Base-by-base conservation (phyloP, 2,888 invertebrate species). In the Helicoverpa assulta region DNA sequence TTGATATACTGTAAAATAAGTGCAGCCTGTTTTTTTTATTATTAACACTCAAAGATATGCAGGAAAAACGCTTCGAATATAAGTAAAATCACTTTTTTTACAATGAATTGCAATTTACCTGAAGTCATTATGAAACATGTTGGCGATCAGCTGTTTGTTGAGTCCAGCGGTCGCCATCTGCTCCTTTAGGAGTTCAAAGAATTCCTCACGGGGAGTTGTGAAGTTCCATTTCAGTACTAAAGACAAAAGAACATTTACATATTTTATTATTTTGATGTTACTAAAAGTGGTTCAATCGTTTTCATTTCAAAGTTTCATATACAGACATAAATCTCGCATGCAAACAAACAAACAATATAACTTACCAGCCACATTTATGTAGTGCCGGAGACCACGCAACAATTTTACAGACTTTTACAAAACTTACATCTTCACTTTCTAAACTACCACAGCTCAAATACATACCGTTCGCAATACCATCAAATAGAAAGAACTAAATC, bases 101-200 rank as follows among this genome's bases (percentile, higher is more conserved):
- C 26, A 12, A 12, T 52, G 2, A 43, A 16, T 43, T 43, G 10
- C 16, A 10, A 37, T 16, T 47, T 52, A 97, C 97, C 98, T 97
- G 89, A 98, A 99, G 94, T 99, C 99, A 72, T 97, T 96, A 91
- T 99, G 99, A 91, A 99, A 99, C 98, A 99, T 98, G 87, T 99
- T 98, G 0, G 97, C 96, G 88, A 99, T 97, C 5, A 99, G 96
- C 64, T 97, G 97, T 88, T 98, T 98, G 90, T 99, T 99, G 58
- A 99, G 97, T 73, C 98, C 98, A 0, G 99, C 99, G 29, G 97
- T 96, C 0, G 96, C 96, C 99, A 99, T 99, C 89, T 99, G 98
- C 77, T 98, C 98, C 82, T 98, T 98, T 57, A 99, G 94, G 76
- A 99, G 97, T 19, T 99, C 98, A 16, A 99, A 98, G 94, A 99